Percentiles rank a stretch among this genome's conserved stretches.
Evolutionary conservation across 2,113 vertebrate genomes (phyloP).

Genomic region (human (Homo sapiens)): GRCh38 chr3:29253501-29254000

Average conservation of each 20-base stretch:
- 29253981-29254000: not conserved
- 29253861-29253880: not conserved
- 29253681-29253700: not conserved
- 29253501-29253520: not conserved
- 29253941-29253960: not conserved
- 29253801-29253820: not conserved
- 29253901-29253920: not conserved
- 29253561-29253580: not conserved
- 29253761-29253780: not conserved
- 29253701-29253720: not conserved
- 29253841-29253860: not conserved
- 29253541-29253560: not conserved
- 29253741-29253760: not conserved
- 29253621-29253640: not conserved
- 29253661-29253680: not conserved
- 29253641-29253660: not conserved
- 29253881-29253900: not conserved
- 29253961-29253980: not conserved
- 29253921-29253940: not conserved
- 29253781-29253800: not conserved
- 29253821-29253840: not conserved
- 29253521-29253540: not conserved
- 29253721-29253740: not conserved
- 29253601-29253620: not conserved
- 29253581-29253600: not conserved